Evolutionary conservation across 2,797 vertebrate species (phyloP).

Genomic region (Silurus aristotelis): DNA sequence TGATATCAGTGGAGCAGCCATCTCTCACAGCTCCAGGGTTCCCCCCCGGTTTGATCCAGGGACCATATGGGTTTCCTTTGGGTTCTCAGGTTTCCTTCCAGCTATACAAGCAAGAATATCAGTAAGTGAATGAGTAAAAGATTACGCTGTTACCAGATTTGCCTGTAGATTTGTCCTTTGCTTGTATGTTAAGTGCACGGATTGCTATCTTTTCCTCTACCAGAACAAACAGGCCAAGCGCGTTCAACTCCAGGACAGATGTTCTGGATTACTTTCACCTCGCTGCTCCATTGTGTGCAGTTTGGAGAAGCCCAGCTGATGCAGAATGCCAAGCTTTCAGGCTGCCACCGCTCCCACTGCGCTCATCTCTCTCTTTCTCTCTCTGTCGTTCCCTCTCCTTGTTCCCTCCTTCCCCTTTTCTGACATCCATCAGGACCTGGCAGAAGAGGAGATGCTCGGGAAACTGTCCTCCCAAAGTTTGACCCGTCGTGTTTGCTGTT

Average conservation of each 20-base stretch:
- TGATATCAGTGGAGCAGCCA: background rate
- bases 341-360: conserved; percentile 62
- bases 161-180: background rate
- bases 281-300: conserved; percentile 77
- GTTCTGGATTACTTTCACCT: conserved; percentile 82
- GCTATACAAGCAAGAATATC: background rate
- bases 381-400: conserved; percentile 54
- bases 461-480: conserved; percentile 43
- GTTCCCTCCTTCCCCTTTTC: conserved; percentile 18
- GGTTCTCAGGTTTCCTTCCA: background rate
- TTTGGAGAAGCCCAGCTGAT: conserved; percentile 77
- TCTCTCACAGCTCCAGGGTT: background rate
- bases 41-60: background rate
- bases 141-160: background rate
- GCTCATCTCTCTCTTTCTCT: conserved; percentile 63
- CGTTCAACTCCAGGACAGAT: conserved; percentile 78
- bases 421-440: conserved; percentile 45
- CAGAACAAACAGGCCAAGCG: conserved; percentile 75
- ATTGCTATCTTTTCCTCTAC: conserved; percentile 69
- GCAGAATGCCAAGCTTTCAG: conserved; percentile 75
- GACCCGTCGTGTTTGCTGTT: conserved; percentile 29
- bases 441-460: conserved; percentile 34
- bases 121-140: background rate
- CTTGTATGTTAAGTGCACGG: conserved; percentile 60
- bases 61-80: background rate